Base-by-base conservation (phyloP, 2,797 vertebrate species). In the Pygocentrus nattereri region DNA sequence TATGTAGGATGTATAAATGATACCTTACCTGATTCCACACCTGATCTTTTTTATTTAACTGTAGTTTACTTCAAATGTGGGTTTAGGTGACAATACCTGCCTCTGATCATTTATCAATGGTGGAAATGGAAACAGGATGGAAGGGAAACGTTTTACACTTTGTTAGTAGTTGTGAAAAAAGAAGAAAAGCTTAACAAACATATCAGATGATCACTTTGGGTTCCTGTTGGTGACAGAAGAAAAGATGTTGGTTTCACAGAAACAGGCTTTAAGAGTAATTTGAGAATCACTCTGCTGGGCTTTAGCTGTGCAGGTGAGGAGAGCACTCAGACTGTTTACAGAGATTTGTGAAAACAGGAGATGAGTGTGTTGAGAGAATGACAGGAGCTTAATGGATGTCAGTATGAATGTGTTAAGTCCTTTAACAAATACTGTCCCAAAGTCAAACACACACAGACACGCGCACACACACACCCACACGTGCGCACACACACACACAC, bases 381-480 rank as follows among this genome's bases (percentile, higher is more conserved):
- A 47, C 16, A n/a, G 72, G 31, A 67, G 59, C 50, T 67, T 74
- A 67, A 79, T 21, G 44, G 15, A 61, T 77, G 62, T 81, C 56
- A 70, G 64, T 61, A 65, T 16, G 16, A 70, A 49, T 54, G 75
- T 56, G 59, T 76, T 61, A 81, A 76, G 64, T 54, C 18, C 5
- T 30, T 61, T 70, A 31, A 73, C 64, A 74, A 78, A 68, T 47
- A 67, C 5, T 56, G 58, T 65, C 47, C 19, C 67, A 68, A 21
- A n/a, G n/a, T 13, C 74, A 64, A 15, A 61, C 30, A 34, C 67
- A 58, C 49, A 61, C 44, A 38, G 38, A 19, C 44, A 79, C 72
- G 1, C 49, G 15, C 13, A 16, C 49, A 50, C 16, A 54, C 16
- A 54, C 18, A 19, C 5, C n/a, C n/a, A 47, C 11, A 12, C 44